Base-by-base conservation (phyloP, 1,140 invertebrate species). In the Drosophila ercepeae region DNA sequence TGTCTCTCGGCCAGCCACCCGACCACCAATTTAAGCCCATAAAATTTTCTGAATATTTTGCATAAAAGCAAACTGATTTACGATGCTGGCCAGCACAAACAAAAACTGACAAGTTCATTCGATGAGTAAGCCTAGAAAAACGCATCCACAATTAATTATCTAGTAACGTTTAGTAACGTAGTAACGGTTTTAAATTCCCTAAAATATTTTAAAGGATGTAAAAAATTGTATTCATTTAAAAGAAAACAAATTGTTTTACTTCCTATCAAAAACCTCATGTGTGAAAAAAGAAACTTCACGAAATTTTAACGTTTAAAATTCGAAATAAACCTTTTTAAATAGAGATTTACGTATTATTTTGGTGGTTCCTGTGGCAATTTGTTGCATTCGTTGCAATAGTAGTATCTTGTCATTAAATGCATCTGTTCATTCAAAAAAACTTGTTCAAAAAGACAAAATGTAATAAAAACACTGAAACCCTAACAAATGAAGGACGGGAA, bases 41-140 rank as follows among this genome's bases (percentile, higher is more conserved):
- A 79, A 81, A 88, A 86, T 79, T 79, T 63, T 63, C 75, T 64
- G 81, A 84, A 75, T 48, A 86, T 81, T 65, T 72, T 75, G 79
- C 75, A 86, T 79, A 75, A 79, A 84, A 84, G 75, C 75, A 50
- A 42, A 41, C 63, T 84, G 79, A 86, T 84, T 84, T 84, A 84
- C 81, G 49, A 48, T 45, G 21, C 6, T 39, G 25, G 21, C 25
- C 49, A 74, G 42, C 11, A n/a, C n/a, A n/a, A 71, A 49, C 42
- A 61, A 67, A 57, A 60, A 42, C 71, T 29, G 58, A 86, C 71
- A 84, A 75, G 57, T 76, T 65, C 23, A 86, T 86, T 84, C 59
- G 58, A 54, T 70, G 75, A 65, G 34, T 41, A 19, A 23, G 16
- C 29, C 48, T 48, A 65, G 41, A 75, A 78, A 73, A 73, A 54